phyloP scores from a whole-genome alignment of 2,113 vertebrate genomes.

The Ia io region DNA sequence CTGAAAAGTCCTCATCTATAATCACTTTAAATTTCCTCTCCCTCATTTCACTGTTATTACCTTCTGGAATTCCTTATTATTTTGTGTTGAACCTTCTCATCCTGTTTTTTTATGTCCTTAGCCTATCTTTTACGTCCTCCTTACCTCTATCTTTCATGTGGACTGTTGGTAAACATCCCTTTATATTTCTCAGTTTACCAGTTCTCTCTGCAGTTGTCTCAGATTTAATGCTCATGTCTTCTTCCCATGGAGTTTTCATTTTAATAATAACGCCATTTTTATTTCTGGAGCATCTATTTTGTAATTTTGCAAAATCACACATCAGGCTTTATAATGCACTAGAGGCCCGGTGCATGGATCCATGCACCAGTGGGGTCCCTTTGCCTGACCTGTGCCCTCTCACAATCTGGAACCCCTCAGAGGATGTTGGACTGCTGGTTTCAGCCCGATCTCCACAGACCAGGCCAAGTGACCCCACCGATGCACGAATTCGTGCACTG shows the following conservation, averaged over 20 bases:
- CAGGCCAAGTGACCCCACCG: too few species aligned
- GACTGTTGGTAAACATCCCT: background rate
- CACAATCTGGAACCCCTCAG: too few species aligned
- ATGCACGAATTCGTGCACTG: accelerated
- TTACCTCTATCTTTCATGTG: background rate
- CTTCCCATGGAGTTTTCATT: background rate
- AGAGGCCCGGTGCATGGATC: too few species aligned
- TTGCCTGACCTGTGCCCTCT: too few species aligned
- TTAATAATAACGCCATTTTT: background rate
- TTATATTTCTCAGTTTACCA: background rate
- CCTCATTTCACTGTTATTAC: background rate
- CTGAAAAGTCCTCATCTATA: background rate
- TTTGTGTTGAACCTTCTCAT: background rate
- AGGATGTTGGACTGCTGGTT: too few species aligned
- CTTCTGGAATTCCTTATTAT: background rate
- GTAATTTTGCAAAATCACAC: background rate
- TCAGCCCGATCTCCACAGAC: too few species aligned
- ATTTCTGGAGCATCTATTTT: background rate
- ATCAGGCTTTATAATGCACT: background rate
- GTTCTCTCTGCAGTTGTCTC: background rate
- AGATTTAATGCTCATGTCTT: background rate
- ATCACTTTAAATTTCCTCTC: background rate
- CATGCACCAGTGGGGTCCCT: too few species aligned
- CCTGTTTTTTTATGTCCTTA: background rate
- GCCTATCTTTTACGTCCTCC: background rate